Conservation (phyloP, 2,888 invertebrate genomes). For the Pseudococcus longispinus region DNA sequence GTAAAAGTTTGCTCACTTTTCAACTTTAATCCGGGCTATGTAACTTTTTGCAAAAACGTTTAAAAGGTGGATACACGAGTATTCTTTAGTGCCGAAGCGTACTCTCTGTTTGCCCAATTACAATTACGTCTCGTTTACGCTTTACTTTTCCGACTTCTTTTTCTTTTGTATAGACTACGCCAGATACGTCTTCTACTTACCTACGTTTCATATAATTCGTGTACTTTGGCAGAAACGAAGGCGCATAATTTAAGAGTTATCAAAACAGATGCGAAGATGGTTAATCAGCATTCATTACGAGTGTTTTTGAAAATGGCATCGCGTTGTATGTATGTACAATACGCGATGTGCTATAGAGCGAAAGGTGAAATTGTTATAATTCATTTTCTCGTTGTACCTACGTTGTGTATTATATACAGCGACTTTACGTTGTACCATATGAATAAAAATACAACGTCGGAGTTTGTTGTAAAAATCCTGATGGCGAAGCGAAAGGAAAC, state of each 20-base stretch:
- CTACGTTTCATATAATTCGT: neutral
- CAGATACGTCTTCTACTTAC: neutral
- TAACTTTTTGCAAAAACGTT: neutral
- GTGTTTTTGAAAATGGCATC: neutral
- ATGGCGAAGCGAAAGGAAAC: neutral
- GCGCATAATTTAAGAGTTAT: conserved; percentile 14
- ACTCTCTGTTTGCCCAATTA: conserved; percentile 11
- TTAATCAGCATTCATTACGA: conserved; percentile 32
- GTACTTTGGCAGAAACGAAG: neutral
- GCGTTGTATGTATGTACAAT: neutral
- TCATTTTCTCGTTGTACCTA: neutral
- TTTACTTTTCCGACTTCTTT: neutral
- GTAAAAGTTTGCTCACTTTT: conserved; percentile 1
- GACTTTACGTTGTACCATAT: neutral
- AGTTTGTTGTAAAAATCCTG: neutral
- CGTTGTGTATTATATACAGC: neutral
- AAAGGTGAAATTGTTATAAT: conserved; percentile 18
- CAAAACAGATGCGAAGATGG: neutral
- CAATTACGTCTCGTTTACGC: conserved; percentile 2
- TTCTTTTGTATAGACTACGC: neutral
- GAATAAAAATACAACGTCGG: conserved; percentile 5
- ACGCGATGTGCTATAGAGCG: too few relatives aligned
- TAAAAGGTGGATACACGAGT: neutral
- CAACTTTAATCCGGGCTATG: conserved; percentile 8
- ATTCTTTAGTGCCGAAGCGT: neutral